These are phyloP conservation scores for Cairina moschata DNA, from an alignment of 2,113 vertebrate genomes.

Conservation along the genomic window DNA sequence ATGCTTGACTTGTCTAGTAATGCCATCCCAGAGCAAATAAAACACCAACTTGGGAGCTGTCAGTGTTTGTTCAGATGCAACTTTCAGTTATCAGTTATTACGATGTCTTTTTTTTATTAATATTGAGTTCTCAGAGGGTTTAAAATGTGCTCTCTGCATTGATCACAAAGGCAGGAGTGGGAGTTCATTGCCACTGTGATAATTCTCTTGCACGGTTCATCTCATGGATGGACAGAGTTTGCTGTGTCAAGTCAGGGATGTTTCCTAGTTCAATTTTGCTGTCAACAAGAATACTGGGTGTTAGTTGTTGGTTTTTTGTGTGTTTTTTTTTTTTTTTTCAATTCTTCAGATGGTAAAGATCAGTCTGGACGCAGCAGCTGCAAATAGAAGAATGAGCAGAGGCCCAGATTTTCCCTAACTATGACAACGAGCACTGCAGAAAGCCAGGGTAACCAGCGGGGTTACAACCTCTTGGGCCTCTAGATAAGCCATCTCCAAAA, in stretches of 20 bases:
- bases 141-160: neutral
- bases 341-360: neutral
- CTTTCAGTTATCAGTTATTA: neutral
- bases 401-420: neutral
- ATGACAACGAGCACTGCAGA: neutral
- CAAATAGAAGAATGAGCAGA: neutral
- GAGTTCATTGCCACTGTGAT: fast-evolving
- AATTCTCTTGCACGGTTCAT: neutral
- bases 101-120: neutral
- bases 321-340: neutral
- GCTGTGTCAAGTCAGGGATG: neutral
- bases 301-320: neutral
- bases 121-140: neutral
- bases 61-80: neutral
- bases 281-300: neutral
- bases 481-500: neutral
- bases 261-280: neutral
- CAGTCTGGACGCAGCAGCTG: neutral
- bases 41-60: neutral
- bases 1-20: neutral
- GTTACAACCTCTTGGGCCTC: neutral
- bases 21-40: neutral
- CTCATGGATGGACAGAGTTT: neutral
- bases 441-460: neutral
- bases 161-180: neutral